These are phyloP conservation scores for Rhopilema esculentum DNA, from an alignment of 30 jellyfish, hydroid and myxozoan species.

Conservation along the genomic window DNA sequence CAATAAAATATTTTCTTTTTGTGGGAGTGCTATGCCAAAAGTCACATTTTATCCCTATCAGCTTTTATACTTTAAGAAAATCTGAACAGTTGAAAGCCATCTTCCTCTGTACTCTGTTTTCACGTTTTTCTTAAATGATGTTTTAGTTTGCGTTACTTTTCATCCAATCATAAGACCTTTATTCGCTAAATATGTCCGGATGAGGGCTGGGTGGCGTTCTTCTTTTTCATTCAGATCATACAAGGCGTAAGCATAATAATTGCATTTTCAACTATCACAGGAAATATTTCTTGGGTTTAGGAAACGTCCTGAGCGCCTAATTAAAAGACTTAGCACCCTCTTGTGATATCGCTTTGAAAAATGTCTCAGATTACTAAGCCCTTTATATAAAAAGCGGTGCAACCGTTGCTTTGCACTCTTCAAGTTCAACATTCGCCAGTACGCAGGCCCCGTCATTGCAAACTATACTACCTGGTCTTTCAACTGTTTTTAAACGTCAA, in stretches of 20 bases:
- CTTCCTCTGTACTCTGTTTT: background rate
- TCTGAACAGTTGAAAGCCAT: background rate
- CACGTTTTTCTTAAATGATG: background rate
- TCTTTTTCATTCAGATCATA: background rate
- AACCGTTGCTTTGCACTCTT: background rate
- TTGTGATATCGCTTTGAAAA: background rate
- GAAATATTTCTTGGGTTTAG: slow-evolving; percentile 48
- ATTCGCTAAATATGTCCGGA: slow-evolving; percentile 45
- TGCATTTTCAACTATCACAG: slow-evolving; percentile 14
- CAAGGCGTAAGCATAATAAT: slow-evolving; percentile 15
- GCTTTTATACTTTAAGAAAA: background rate
- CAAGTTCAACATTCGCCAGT: background rate
- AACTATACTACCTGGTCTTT: background rate
- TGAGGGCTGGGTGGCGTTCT: slow-evolving; percentile 45
- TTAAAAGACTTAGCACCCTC: slow-evolving; percentile 70
- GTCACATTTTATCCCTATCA: background rate
- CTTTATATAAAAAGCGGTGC: slow-evolving; percentile 15
- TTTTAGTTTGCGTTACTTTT: background rate
- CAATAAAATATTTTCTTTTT: too few relatives aligned
- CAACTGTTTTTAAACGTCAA: background rate
- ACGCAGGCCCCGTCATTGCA: background rate
- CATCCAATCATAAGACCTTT: background rate
- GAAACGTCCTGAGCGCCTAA: slow-evolving; percentile 53
- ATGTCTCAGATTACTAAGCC: slow-evolving; percentile 55
- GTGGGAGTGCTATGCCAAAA: background rate